phyloP scores from a whole-genome alignment of 2,113 vertebrate genomes.

The Heteronetta atricapilla region DNA sequence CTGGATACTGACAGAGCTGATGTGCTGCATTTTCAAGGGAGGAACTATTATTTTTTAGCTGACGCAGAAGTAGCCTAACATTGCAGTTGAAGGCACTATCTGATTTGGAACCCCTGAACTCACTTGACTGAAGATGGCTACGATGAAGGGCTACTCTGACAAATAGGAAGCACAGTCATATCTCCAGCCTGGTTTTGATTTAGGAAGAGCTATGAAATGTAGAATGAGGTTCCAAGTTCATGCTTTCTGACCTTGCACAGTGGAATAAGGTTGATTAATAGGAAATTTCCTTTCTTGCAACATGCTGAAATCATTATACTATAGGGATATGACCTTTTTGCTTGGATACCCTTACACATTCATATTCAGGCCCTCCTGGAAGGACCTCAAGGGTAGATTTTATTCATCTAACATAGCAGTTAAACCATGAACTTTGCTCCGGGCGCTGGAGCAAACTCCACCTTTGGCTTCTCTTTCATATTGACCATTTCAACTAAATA shows the following conservation, averaged over 20 bases:
- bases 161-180: neutral
- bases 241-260: neutral
- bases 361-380: neutral
- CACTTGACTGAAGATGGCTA: neutral
- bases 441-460: neutral
- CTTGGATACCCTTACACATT: conserved; percentile 17
- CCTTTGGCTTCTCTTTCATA: conserved; percentile 34
- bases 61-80: neutral
- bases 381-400: conserved; percentile 13
- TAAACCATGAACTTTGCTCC: conserved; percentile 27
- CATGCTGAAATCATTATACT: conserved; percentile 46
- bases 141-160: neutral
- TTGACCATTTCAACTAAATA: conserved; percentile 23
- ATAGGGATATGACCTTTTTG: neutral
- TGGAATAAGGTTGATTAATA: conserved; percentile 45
- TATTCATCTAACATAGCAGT: conserved; percentile 13
- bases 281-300: conserved; percentile 42
- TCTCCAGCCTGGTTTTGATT: neutral
- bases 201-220: neutral
- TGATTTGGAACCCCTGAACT: neutral
- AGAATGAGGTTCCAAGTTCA: conserved; percentile 17
- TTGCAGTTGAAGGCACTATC: neutral
- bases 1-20: neutral
- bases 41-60: neutral
- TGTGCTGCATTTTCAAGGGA: neutral